Evolutionary conservation across 2,113 vertebrate species (phyloP).

Genomic region (Silurus meridionalis): DNA sequence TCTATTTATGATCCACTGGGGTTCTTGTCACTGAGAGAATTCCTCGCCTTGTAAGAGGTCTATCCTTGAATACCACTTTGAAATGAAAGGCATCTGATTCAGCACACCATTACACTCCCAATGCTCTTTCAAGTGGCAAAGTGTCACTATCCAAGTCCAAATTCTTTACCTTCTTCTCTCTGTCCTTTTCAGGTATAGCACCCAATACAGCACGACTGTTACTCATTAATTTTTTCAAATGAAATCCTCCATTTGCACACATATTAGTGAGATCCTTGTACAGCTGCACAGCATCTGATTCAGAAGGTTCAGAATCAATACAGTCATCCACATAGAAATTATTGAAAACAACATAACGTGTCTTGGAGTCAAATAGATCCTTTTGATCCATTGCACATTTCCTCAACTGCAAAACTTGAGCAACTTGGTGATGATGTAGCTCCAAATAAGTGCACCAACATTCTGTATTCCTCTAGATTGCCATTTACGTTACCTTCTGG

Average conservation of each 20-base stretch:
- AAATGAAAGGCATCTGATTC: too few relatives aligned
- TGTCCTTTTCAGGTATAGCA: not conserved
- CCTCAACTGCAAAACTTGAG: not conserved
- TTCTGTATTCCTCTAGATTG: constrained; percentile 1
- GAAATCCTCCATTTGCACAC: too few relatives aligned
- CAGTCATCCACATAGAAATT: not conserved
- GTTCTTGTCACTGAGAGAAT: too few relatives aligned
- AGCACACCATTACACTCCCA: too few relatives aligned
- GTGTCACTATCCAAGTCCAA: not conserved
- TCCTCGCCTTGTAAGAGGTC: too few relatives aligned
- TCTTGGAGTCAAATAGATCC: not conserved
- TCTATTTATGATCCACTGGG: too few relatives aligned
- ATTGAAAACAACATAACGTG: not conserved
- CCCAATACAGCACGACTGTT: too few relatives aligned
- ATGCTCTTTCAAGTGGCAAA: not conserved
- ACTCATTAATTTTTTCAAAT: too few relatives aligned
- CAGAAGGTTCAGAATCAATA: not conserved
- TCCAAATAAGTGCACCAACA: not conserved
- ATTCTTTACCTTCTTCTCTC: too few relatives aligned
- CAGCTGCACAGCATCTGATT: not conserved
- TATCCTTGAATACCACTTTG: too few relatives aligned
- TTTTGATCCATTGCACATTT: not conserved
- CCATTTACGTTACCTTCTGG: not conserved
- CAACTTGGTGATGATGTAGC: constrained; percentile 4
- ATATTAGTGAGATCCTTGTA: too few relatives aligned